Conservation (phyloP, 1,140 invertebrate species). For the Bombus difficillimus region DNA sequence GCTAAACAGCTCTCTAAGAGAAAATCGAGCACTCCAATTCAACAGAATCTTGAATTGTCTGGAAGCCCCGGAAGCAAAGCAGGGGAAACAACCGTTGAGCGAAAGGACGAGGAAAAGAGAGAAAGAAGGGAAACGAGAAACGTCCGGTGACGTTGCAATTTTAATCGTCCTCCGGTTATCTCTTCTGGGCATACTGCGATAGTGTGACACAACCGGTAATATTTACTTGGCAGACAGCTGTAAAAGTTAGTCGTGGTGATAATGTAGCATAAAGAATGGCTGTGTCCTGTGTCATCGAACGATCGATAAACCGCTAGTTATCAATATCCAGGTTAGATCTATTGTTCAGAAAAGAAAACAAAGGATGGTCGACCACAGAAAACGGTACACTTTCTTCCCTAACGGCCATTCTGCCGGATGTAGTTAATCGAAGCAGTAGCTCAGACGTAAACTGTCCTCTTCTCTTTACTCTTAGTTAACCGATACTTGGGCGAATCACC, state of each 20-base stretch:
- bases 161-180: slow-evolving; percentile 9
- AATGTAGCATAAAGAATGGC: slow-evolving; percentile 44
- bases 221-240: neutral
- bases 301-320: slow-evolving; percentile 49
- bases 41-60: neutral
- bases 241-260: slow-evolving; percentile 5
- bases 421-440: neutral
- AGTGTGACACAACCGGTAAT: neutral
- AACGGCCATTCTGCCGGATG: neutral
- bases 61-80: neutral
- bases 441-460: neutral
- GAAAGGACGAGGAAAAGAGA: neutral
- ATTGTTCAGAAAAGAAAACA: slow-evolving; percentile 18
- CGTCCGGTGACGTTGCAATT: neutral
- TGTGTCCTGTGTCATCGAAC: neutral
- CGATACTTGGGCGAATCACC: neutral
- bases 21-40: neutral
- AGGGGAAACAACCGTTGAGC: too few species aligned
- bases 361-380: neutral
- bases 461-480: neutral
- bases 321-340: slow-evolving; percentile 1
- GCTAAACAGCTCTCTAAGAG: neutral
- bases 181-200: neutral
- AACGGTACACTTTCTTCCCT: too few species aligned
- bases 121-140: neutral